Evolutionary conservation across 2,888 invertebrate genomes (phyloP).

Genomic region (Caenorhabditis sp.): DNA sequence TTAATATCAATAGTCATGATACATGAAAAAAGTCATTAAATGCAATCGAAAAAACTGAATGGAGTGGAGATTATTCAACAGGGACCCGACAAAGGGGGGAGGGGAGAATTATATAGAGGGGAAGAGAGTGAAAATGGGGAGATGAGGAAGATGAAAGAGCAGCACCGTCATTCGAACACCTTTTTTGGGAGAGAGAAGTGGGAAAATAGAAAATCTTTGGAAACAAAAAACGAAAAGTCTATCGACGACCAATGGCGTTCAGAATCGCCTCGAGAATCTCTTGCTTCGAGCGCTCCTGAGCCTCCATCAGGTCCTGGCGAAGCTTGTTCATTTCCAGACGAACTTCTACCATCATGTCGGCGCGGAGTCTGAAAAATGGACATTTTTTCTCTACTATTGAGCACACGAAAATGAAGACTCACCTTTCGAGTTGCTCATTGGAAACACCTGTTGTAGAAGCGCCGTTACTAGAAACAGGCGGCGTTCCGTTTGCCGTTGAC

Average conservation of each 20-base stretch:
- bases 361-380: conserved; percentile 62
- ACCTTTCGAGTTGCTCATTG: conserved; percentile 67
- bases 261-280: conserved; percentile 38
- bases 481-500: conserved; percentile 18
- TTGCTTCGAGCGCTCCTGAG: conserved; percentile 22
- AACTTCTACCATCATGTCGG: conserved; percentile 74
- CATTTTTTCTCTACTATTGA: no score
- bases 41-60: conserved; percentile 9
- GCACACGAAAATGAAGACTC: not conserved
- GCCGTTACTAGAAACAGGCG: not conserved
- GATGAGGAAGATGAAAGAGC: not conserved
- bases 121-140: conserved; percentile 12
- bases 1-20: not conserved
- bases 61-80: conserved; percentile 4
- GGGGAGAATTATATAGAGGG: not conserved
- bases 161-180: conserved; percentile 57
- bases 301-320: conserved; percentile 71
- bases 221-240: not conserved
- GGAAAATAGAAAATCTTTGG: not conserved
- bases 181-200: not conserved
- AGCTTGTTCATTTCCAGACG: conserved; percentile 72
- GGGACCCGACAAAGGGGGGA: not conserved
- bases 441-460: conserved; percentile 17
- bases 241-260: conserved; percentile 46
- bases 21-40: conserved; percentile 8